A percentile compares a stretch with the other conserved stretches of the same genome.
These are phyloP conservation scores for Radopholus similis DNA, from an alignment of 1,140 invertebrate genomes.

Conservation along the genomic window DNA sequence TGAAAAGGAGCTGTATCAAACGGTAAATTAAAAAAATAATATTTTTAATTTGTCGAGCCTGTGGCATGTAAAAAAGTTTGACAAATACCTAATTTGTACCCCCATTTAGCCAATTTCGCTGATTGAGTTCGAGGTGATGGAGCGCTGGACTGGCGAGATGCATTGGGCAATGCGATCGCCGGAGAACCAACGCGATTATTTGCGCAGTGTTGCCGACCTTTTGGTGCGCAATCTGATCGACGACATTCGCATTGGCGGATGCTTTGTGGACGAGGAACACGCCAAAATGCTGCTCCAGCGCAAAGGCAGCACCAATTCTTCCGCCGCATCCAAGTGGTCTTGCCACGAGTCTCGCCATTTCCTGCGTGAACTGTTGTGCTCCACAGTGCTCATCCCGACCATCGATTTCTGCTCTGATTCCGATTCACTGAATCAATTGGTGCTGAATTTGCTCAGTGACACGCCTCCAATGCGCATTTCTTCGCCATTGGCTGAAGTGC, in stretches of 20 bases:
- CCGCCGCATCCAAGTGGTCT: constrained; percentile 26
- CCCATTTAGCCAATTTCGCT: constrained; percentile 10
- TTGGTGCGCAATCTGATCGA: constrained; percentile 32
- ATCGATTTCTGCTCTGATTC: constrained; percentile 42
- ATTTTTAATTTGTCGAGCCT: not conserved
- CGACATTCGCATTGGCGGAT: constrained; percentile 33
- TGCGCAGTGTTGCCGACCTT: constrained; percentile 34
- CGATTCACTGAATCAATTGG: constrained; percentile 35
- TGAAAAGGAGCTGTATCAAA: not conserved
- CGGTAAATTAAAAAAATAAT: not conserved
- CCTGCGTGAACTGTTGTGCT: constrained; percentile 40
- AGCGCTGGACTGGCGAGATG: constrained; percentile 21
- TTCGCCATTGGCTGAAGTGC: no score
- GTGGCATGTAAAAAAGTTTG: not conserved
- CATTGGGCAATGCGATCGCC: constrained; percentile 35
- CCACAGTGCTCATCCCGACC: constrained; percentile 26
- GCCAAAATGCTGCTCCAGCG: not conserved
- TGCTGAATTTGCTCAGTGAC: constrained; percentile 22
- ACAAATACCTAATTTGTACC: not conserved
- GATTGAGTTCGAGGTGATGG: constrained; percentile 21
- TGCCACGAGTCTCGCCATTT: constrained; percentile 47
- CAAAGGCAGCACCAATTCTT: not conserved
- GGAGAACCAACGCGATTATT: constrained; percentile 35
- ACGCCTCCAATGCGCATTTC: no score
- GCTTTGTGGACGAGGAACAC: constrained; percentile 34